Percentiles rank a stretch among this genome's conserved stretches.
phyloP scores from a whole-genome alignment of 2,113 vertebrate genomes.

The Melanerpes aurifrons region DNA sequence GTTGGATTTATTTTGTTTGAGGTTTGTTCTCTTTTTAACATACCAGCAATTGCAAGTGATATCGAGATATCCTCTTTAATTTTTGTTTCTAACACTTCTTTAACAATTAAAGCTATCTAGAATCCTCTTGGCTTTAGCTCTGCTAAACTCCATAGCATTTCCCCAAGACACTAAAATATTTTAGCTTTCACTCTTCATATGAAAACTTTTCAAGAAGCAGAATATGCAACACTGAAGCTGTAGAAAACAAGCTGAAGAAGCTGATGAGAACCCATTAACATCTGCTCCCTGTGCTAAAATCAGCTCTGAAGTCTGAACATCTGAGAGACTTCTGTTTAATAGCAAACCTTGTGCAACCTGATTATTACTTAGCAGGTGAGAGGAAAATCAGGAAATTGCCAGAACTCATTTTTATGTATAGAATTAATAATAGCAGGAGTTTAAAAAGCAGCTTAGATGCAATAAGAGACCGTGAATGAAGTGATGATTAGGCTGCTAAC shows the following conservation, averaged over 20 bases:
- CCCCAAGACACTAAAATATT: not conserved
- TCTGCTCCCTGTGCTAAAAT: constrained; percentile 31
- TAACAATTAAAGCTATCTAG: not conserved
- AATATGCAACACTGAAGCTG: not conserved
- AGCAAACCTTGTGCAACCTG: not conserved
- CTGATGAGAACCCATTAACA: constrained; percentile 30
- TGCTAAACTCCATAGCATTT: not conserved
- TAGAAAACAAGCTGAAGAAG: constrained; percentile 31
- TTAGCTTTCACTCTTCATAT: not conserved
- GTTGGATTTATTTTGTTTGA: not conserved
- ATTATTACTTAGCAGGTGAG: constrained; percentile 42
- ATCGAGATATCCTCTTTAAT: not conserved
- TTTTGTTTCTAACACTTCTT: not conserved
- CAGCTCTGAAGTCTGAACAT: constrained; percentile 13
- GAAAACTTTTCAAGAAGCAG: not conserved
- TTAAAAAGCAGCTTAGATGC: not conserved
- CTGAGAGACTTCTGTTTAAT: constrained; percentile 28
- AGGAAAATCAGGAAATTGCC: constrained; percentile 36
- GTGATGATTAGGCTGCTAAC: constrained; percentile 54
- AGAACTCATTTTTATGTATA: constrained; percentile 50
- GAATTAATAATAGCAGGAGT: constrained; percentile 36
- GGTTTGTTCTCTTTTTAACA: not conserved
- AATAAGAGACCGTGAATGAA: constrained; percentile 29
- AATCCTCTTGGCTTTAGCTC: not conserved
- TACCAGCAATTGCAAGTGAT: not conserved